Evolutionary conservation across 2,797 vertebrate species (phyloP).

Genomic region (Muraenolepis orangiensis): DNA sequence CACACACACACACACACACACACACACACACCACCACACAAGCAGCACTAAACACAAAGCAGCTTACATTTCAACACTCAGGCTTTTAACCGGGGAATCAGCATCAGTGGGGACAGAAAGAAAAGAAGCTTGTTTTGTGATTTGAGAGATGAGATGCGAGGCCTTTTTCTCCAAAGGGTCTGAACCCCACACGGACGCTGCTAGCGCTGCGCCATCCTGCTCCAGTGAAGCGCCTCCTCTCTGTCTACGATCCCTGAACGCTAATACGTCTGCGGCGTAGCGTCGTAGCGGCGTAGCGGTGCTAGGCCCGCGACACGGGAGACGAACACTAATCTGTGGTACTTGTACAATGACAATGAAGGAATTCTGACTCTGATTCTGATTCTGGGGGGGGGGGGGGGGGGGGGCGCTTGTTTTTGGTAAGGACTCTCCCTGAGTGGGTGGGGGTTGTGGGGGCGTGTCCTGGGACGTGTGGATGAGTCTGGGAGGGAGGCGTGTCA

Average conservation of each 20-base stretch:
- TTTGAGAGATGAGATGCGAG: constrained; percentile 71
- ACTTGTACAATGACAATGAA: too few species aligned
- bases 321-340: too few species aligned
- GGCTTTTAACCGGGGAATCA: constrained; percentile 66
- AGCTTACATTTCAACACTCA: constrained; percentile 69
- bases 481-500: constrained; percentile 32
- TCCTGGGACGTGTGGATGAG: background rate
- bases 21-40: too few species aligned
- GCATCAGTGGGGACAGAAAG: constrained; percentile 33
- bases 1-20: background rate
- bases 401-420: constrained; percentile 44
- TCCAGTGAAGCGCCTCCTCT: constrained; percentile 60
- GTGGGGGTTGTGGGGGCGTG: constrained; percentile 49
- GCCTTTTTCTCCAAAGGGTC: constrained; percentile 62
- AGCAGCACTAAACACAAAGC: constrained; percentile 64
- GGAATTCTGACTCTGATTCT: too few species aligned
- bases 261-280: constrained; percentile 73
- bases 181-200: constrained; percentile 75
- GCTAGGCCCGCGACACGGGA: too few species aligned
- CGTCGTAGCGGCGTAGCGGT: too few species aligned
- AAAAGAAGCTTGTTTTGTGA: constrained; percentile 63
- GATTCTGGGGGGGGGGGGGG: too few species aligned
- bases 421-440: constrained; percentile 42
- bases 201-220: too few species aligned
- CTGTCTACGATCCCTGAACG: constrained; percentile 56